Evolutionary conservation across 2,888 invertebrate species (phyloP).

Genomic region (Eupithecia centaureata): DNA sequence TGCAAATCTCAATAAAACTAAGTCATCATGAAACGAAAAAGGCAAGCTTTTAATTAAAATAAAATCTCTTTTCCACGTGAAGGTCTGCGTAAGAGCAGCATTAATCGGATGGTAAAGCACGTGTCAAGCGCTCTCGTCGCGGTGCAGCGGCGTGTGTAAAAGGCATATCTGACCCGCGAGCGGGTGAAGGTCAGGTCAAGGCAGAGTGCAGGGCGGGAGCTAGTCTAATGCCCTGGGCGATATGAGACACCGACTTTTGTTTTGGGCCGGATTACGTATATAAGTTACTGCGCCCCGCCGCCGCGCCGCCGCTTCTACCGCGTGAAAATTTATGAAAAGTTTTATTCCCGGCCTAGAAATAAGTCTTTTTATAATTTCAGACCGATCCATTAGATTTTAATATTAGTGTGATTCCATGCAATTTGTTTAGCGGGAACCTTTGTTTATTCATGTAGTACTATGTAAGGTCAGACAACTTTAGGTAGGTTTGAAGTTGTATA

Average conservation of each 20-base stretch:
- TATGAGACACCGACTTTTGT: background rate
- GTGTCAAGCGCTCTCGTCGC: conserved; percentile 23
- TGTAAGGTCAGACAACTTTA: no score
- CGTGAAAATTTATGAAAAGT: no score
- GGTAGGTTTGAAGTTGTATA: no score
- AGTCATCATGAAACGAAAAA: background rate
- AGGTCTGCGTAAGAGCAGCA: background rate
- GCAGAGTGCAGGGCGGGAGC: conserved; percentile 57
- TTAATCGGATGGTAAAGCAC: conserved; percentile 27
- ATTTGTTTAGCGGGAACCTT: no score
- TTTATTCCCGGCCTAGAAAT: no score
- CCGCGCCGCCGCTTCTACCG: no score
- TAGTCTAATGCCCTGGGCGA: conserved; percentile 12
- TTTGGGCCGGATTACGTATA: no score
- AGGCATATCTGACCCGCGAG: conserved; percentile 39
- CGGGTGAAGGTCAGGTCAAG: conserved; percentile 73
- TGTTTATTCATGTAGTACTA: no score
- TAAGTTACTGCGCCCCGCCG: no score
- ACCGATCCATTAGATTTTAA: no score
- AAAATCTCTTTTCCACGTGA: background rate
- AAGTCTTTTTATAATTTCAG: no score
- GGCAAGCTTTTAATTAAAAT: background rate
- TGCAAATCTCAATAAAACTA: background rate
- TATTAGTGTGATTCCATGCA: no score
- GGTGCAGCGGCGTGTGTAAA: conserved; percentile 34